Base-by-base conservation (phyloP, 2,113 vertebrate species). In the Phrynosoma blainvillii region DNA sequence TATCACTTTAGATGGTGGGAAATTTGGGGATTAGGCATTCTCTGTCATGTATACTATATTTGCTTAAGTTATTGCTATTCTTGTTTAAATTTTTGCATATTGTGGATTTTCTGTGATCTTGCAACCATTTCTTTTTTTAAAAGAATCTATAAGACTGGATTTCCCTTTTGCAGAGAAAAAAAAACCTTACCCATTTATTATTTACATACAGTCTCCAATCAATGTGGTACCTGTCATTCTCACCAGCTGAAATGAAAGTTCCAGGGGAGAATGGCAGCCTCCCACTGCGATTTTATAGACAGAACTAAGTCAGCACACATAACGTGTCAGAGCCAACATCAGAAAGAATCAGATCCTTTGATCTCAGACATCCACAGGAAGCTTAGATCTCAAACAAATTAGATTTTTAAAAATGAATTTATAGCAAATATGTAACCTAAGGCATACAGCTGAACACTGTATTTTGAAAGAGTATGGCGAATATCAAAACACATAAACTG, bases 321-420 rank as follows among this genome's bases (percentile, higher is more conserved):
- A 98, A 97, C 95, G 95, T 97, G 98, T 98, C 98, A 98, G 97
- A 95, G 97, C 97, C 97, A 77, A 99, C 98, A 98, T 99, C 98
- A 98, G 97, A 98, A 97, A 93, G 98, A 99, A 99, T 97, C 97
- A 96, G 95, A 95, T 96, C 96, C 98, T 99, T 99, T 99, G 98
- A 99, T 99, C 98, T 99, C 91, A 88, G 96, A 97, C 96, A 97
- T 98, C 98, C 97, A 97, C 97, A 98, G 98, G 98, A 98, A 98
- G 97, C 97, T 98, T 96, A 98, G 97, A 98, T 98, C 98, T 98
- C 98, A 98, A 96, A 98, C 98, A 98, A 99, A 98, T 98, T 98
- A 97, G 97, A 98, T 98, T 47, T 47, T 47, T 98, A 98, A 98
- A 98, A 99, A 99, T 99, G 98, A 98, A 98, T 99, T 99, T 99